phyloP scores from a whole-genome alignment of 2,888 invertebrate genomes.

The Coecobrya sp. region DNA sequence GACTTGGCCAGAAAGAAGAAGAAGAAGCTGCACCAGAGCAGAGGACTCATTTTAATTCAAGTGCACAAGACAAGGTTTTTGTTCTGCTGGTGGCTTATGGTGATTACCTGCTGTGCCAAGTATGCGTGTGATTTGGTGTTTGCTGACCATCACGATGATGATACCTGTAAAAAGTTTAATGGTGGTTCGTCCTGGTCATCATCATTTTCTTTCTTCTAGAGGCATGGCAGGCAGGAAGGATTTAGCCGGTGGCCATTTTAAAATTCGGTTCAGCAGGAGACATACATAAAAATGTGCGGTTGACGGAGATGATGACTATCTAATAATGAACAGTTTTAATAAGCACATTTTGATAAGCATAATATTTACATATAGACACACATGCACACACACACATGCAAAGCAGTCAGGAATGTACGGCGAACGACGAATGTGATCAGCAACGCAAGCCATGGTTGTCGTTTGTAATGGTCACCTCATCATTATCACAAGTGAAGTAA shows the following conservation, averaged over 20 bases:
- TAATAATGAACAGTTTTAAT: no score
- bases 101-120: constrained; percentile 51
- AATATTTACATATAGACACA: no score
- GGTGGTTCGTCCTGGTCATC: constrained; percentile 10
- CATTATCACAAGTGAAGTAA: no score
- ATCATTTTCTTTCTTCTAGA: neutral
- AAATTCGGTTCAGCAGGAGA: neutral
- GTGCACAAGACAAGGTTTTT: neutral
- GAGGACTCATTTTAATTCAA: neutral
- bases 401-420: no score
- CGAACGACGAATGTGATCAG: no score
- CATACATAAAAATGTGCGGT: no score
- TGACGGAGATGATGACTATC: no score
- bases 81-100: constrained; percentile 37
- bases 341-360: no score
- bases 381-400: no score
- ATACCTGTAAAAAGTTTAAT: neutral
- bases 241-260: constrained; percentile 39
- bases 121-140: constrained; percentile 34
- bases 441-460: no score
- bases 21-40: neutral
- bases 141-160: neutral
- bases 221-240: neutral
- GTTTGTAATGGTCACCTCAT: no score
- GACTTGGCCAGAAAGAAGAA: neutral